Base-by-base conservation (phyloP, 2,797 vertebrate genomes). In the Sebastes hubbsi region DNA sequence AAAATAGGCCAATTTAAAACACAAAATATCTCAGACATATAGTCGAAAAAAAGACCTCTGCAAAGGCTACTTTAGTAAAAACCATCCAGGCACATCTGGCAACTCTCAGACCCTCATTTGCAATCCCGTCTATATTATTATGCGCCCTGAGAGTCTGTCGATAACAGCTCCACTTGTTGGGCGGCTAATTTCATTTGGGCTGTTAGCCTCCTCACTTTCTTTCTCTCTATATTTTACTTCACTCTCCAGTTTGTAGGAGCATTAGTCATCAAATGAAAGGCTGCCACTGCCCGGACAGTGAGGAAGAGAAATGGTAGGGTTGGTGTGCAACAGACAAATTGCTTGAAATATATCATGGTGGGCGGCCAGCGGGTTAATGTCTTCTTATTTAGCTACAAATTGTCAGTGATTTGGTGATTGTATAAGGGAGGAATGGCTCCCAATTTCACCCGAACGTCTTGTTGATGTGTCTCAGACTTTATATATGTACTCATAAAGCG, bases 201-300 rank as follows among this genome's bases (percentile, higher is more conserved):
- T 73, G 71, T 68, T 78, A 59, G 81, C 82, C 55, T n/a, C 14
- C 76, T 71, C 77, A 16, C 72, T 75, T 71, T 62, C 29, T 34
- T 66, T 78, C 61, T 72, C 67, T 69, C 54, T 64, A 29, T 77
- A 77, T 82, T 77, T 88, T 58, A 59, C 78, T 71, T 76, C 61
- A 20, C 72, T 77, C 65, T 75, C 64, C 70, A 72, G 20, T 89
- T 89, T 87, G 77, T 78, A 63, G 56, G 54, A 36, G 32, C 77
- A 82, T 89, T 87, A 89, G 84, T 90, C 87, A 89, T 87, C 42
- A 68, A 77, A 69, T 76, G 76, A 89, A 84, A 75, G 59, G 49
- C 70, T 89, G 84, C 65, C 78, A 75, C 22, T 22, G 46, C 34
- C 22, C 34, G 32, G 72, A 82, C 63, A 38, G 46, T 24, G 63